Evolutionary conservation across 2,113 vertebrate genomes (phyloP).

Genomic region (Labrus mixtus): DNA sequence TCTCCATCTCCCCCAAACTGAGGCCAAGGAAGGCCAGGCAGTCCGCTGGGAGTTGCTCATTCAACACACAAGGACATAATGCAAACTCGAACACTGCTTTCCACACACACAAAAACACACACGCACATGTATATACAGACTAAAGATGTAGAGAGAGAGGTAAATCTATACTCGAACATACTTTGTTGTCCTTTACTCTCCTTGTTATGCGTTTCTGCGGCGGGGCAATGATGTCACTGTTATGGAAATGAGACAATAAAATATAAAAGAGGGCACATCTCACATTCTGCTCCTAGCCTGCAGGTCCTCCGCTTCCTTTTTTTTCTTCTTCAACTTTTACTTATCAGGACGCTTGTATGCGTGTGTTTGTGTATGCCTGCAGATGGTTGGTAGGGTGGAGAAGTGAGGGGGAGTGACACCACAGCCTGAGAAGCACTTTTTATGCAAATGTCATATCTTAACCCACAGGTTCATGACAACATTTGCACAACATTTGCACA

Average conservation of each 20-base stretch:
- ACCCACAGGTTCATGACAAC: slow-evolving; percentile 48
- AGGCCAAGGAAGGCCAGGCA: slow-evolving; percentile 47
- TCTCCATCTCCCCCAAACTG: slow-evolving; percentile 50
- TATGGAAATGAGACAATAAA: slow-evolving; percentile 57
- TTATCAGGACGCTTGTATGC: slow-evolving; percentile 21
- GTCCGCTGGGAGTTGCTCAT: slow-evolving; percentile 49
- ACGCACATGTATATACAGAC: not conserved
- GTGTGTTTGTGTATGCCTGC: slow-evolving; percentile 7
- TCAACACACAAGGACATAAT: slow-evolving; percentile 47
- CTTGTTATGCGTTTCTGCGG: slow-evolving; percentile 31
- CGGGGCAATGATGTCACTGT: slow-evolving; percentile 51
- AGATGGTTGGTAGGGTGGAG: slow-evolving; percentile 33
- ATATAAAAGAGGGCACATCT: slow-evolving; percentile 41
- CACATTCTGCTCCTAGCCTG: slow-evolving; percentile 39
- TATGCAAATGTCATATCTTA: slow-evolving; percentile 37
- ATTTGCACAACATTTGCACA: slow-evolving; percentile 32
- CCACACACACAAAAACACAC: not conserved
- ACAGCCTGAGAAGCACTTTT: slow-evolving; percentile 29
- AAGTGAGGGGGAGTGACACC: slow-evolving; percentile 22
- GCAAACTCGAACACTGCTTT: slow-evolving; percentile 14
- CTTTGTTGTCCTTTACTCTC: slow-evolving; percentile 1
- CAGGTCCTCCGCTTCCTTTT: slow-evolving; percentile 19
- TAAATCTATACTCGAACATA: slow-evolving; percentile 20
- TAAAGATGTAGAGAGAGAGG: slow-evolving; percentile 2
- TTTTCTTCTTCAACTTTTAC: not conserved